phyloP scores from a whole-genome alignment of 2,113 vertebrate genomes.

The Hymenochirus boettgeri region DNA sequence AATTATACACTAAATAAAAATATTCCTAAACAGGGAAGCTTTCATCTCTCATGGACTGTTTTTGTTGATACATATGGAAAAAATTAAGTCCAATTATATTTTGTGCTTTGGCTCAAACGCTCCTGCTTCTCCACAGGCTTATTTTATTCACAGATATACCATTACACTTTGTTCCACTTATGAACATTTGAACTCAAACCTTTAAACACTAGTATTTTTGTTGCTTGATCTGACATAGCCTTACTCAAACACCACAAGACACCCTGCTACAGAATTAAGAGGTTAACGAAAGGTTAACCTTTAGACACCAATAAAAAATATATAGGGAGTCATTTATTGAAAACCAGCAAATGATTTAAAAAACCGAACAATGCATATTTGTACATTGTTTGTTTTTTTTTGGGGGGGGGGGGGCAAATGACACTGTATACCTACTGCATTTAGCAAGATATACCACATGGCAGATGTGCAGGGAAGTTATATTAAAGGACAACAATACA shows the following conservation, averaged over 20 bases:
- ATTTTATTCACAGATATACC: slow-evolving; percentile 63
- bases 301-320: slow-evolving; percentile 43
- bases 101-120: slow-evolving; percentile 62
- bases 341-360: not conserved
- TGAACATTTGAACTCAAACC: slow-evolving; percentile 65
- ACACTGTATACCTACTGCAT: not conserved
- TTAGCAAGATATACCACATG: not conserved
- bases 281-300: slow-evolving; percentile 46
- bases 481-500: too few species aligned
- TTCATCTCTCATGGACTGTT: slow-evolving; percentile 65
- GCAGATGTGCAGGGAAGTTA: too few species aligned
- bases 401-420: too few species aligned
- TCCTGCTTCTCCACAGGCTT: slow-evolving; percentile 60
- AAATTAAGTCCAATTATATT: slow-evolving; percentile 67
- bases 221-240: slow-evolving; percentile 47
- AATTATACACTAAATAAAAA: slow-evolving; percentile 65
- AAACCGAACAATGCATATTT: slow-evolving; percentile 3
- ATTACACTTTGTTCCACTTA: slow-evolving; percentile 53
- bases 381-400: slow-evolving; percentile 10
- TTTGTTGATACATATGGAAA: slow-evolving; percentile 72
- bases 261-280: slow-evolving; percentile 43
- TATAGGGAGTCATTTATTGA: slow-evolving; percentile 23
- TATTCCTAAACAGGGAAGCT: slow-evolving; percentile 56
- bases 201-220: slow-evolving; percentile 57
- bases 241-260: slow-evolving; percentile 45